phyloP scores from a whole-genome alignment of 2,113 vertebrate species.

The Thymallus thymallus region DNA sequence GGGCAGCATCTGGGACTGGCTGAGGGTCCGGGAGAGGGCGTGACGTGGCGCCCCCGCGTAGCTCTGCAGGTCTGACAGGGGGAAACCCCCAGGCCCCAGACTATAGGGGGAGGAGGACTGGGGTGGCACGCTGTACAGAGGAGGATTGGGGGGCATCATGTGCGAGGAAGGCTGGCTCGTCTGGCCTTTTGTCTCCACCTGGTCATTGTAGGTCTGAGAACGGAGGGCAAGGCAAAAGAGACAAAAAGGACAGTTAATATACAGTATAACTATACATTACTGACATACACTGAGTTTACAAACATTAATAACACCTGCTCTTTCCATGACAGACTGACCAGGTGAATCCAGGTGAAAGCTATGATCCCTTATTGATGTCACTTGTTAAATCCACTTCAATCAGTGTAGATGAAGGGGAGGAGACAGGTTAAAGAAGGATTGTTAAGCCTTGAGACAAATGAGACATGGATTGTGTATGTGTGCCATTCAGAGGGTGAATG shows the following conservation, averaged over 20 bases:
- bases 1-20: conserved; percentile 91
- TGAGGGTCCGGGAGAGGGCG: conserved; percentile 84
- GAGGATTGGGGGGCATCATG: conserved; percentile 89
- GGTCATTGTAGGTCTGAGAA: conserved; percentile 77
- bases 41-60: conserved; percentile 86
- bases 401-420: too few relatives aligned
- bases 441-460: too few relatives aligned
- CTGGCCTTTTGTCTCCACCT: conserved; percentile 87
- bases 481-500: too few relatives aligned
- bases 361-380: too few relatives aligned
- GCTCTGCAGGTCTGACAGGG: conserved; percentile 90
- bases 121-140: conserved; percentile 87
- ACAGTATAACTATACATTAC: too few relatives aligned
- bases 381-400: too few relatives aligned
- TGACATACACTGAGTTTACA: too few relatives aligned
- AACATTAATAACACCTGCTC: too few relatives aligned
- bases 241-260: not conserved
- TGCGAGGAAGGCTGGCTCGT: conserved; percentile 86
- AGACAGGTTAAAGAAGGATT: too few relatives aligned
- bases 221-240: not conserved
- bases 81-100: conserved; percentile 86
- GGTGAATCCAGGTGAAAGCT: too few relatives aligned
- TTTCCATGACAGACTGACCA: too few relatives aligned
- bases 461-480: too few relatives aligned
- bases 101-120: conserved; percentile 87